These are phyloP conservation scores for Clamator glandarius DNA, from an alignment of 2,797 vertebrate species.

Conservation along the genomic window DNA sequence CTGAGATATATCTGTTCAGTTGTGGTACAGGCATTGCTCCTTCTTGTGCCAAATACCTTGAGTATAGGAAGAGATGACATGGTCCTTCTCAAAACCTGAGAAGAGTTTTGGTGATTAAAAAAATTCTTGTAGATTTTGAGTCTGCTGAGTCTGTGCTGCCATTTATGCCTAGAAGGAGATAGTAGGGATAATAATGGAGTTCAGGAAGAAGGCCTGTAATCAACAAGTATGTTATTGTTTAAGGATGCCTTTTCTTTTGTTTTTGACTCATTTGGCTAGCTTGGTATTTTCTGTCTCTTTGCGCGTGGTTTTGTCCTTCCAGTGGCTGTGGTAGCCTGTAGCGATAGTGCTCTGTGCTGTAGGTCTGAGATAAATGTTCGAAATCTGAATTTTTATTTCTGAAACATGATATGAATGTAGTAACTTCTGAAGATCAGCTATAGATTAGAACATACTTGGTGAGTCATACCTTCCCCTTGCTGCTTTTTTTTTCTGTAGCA, in stretches of 20 bases:
- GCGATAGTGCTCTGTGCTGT: conserved; percentile 41
- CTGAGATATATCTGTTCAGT: conserved; percentile 27
- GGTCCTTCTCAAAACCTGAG: not conserved
- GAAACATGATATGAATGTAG: conserved; percentile 14
- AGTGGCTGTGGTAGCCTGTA: conserved; percentile 2
- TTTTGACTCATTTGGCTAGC: not conserved
- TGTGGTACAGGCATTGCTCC: conserved; percentile 10
- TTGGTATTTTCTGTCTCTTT: not conserved
- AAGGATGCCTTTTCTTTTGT: not conserved
- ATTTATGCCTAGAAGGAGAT: not conserved
- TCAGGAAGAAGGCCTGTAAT: not conserved
- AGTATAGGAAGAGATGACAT: not conserved
- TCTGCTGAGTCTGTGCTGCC: not conserved
- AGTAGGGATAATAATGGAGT: not conserved
- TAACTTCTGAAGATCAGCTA: conserved; percentile 31
- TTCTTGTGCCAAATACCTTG: conserved; percentile 43
- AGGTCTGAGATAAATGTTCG: conserved; percentile 62
- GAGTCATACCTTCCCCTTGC: conserved; percentile 53
- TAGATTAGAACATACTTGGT: conserved; percentile 55
- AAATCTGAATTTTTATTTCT: conserved; percentile 36
- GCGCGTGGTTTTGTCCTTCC: conserved; percentile 13
- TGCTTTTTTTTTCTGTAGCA: not conserved
- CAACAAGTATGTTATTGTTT: not conserved
- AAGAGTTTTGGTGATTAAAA: not conserved
- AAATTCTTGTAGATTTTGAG: not conserved